phyloP scores from a whole-genome alignment of 2,113 vertebrate genomes.

The Recurvirostra avosetta region DNA sequence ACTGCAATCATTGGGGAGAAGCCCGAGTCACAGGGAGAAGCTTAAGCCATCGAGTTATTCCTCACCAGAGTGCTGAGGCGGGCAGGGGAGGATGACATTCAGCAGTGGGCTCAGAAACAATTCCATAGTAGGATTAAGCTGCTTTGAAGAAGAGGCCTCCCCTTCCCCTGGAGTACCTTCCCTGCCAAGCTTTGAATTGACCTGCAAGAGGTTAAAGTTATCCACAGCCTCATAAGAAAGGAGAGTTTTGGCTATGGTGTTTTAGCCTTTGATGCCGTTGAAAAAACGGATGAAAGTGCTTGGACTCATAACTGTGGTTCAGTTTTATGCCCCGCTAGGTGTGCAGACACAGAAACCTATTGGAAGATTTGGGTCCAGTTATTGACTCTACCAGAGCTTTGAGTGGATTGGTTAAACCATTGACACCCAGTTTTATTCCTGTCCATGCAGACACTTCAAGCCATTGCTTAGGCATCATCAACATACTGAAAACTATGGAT shows the following conservation, averaged over 20 bases:
- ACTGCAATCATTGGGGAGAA: background rate
- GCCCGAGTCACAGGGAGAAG: background rate
- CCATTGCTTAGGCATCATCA: background rate
- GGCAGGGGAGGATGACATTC: background rate
- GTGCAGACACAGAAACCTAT: background rate
- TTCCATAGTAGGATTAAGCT: constrained; percentile 7
- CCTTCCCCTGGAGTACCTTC: background rate
- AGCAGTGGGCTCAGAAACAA: background rate
- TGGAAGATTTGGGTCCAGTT: background rate
- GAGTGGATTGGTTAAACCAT: background rate
- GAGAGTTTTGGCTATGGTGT: background rate
- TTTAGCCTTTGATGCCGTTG: background rate
- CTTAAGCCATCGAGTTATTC: background rate
- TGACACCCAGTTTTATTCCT: background rate
- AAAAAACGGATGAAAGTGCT: background rate
- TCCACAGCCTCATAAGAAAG: background rate
- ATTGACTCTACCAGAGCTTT: background rate
- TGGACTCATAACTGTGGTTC: background rate
- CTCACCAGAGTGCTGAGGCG: background rate
- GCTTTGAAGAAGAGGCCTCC: background rate
- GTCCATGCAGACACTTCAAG: background rate
- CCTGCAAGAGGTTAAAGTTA: background rate
- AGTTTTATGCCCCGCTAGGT: background rate
- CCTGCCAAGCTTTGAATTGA: background rate
- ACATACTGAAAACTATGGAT: background rate